Conservation (phyloP, 2,113 vertebrate genomes). For the Meleagris gallopavo region DNA sequence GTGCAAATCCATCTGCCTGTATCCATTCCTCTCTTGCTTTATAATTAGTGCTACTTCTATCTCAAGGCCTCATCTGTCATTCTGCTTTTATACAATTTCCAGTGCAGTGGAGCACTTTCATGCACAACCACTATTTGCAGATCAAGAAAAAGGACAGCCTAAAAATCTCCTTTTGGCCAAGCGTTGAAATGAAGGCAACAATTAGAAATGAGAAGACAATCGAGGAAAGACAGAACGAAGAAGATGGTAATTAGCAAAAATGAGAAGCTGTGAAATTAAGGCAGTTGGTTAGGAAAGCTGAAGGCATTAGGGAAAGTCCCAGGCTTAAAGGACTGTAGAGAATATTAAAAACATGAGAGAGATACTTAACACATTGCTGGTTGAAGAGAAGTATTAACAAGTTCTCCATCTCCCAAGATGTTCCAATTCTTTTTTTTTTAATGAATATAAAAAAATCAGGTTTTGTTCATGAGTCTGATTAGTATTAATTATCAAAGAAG, state of each 20-base stretch:
- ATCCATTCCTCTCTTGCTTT: background rate
- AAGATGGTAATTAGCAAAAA: slow-evolving; percentile 1
- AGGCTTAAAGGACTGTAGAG: background rate
- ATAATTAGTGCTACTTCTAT: background rate
- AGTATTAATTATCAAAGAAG: background rate
- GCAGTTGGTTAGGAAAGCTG: background rate
- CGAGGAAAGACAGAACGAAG: background rate
- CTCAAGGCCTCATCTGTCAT: slow-evolving; percentile 9
- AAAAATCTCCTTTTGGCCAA: slow-evolving; percentile 7
- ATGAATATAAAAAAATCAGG: background rate
- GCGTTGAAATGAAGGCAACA: background rate
- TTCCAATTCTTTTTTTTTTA: background rate
- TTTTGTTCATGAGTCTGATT: background rate
- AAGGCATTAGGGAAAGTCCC: background rate
- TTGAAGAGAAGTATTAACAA: background rate
- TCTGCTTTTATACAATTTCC: background rate
- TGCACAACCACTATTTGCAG: background rate
- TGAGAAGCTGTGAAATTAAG: slow-evolving; percentile 4
- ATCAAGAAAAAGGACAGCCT: background rate
- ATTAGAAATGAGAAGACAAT: slow-evolving; percentile 15
- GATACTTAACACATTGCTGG: background rate
- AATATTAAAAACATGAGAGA: background rate
- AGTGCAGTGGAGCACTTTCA: background rate
- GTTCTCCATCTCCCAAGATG: background rate
- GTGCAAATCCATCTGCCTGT: background rate